Evolutionary conservation across 2,888 invertebrate genomes (phyloP).

Genomic region (Sthenelais limicola): DNA sequence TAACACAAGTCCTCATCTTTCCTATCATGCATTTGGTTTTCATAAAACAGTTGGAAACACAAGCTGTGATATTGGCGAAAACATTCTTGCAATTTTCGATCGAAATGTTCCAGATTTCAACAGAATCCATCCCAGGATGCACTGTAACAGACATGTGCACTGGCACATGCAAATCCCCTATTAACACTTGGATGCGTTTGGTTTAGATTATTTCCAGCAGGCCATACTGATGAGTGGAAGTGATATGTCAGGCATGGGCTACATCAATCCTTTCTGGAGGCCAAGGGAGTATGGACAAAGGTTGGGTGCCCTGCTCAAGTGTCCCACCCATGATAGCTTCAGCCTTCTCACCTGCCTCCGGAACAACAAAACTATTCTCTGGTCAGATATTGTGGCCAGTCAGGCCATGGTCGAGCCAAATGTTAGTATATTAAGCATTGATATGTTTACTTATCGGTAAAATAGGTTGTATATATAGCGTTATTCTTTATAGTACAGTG

Average conservation of each 20-base stretch:
- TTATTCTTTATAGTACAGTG: not conserved
- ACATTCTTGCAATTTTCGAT: too few relatives aligned
- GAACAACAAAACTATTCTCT: slow-evolving; percentile 19
- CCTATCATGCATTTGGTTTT: too few relatives aligned
- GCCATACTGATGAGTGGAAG: slow-evolving; percentile 58
- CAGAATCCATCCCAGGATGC: too few relatives aligned
- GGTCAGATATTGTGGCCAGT: slow-evolving; percentile 10
- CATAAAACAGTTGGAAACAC: too few relatives aligned
- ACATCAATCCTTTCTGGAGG: slow-evolving; percentile 51
- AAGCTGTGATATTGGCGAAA: too few relatives aligned
- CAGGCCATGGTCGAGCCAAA: slow-evolving; percentile 1
- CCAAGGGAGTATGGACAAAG: slow-evolving; percentile 53
- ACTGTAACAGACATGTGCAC: too few relatives aligned
- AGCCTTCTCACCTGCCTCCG: slow-evolving; percentile 20
- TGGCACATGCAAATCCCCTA: too few relatives aligned
- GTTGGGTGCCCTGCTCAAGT: slow-evolving; percentile 57
- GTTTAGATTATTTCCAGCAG: slow-evolving; percentile 51
- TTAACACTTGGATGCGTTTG: too few relatives aligned
- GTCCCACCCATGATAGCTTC: slow-evolving; percentile 55
- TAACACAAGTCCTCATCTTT: too few relatives aligned
- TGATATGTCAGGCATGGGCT: slow-evolving; percentile 53
- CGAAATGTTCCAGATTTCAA: too few relatives aligned
- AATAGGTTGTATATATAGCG: not conserved
- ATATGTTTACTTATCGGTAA: not conserved
- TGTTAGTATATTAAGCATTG: slow-evolving; percentile 12